Conservation (phyloP, 2,888 invertebrate genomes). For the Andrena bicolor region DNA sequence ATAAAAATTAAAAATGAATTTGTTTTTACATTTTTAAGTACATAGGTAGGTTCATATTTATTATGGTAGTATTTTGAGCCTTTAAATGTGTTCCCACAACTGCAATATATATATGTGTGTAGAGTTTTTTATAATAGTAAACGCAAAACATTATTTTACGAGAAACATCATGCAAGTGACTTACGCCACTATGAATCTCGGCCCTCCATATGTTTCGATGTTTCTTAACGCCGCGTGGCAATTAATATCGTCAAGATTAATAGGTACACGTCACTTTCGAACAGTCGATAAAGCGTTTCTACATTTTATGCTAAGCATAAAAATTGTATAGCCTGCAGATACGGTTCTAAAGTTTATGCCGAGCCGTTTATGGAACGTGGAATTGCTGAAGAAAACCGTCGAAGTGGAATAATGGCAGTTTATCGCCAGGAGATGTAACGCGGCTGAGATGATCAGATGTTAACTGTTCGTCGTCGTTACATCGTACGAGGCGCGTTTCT, state of each 20-base stretch:
- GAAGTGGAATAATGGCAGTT: not conserved
- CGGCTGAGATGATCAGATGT: slow-evolving; percentile 11
- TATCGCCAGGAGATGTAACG: not conserved
- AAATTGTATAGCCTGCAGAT: not conserved
- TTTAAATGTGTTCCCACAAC: no score
- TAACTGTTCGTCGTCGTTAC: slow-evolving; percentile 14
- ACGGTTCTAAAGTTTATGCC: not conserved
- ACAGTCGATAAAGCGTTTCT: slow-evolving; percentile 5
- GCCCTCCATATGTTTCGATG: not conserved
- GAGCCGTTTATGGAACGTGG: not conserved
- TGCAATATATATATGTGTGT: no score
- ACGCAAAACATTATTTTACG: no score
- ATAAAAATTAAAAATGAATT: no score
- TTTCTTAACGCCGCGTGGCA: not conserved
- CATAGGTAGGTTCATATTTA: no score
- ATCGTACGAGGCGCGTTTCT: not conserved
- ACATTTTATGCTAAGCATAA: slow-evolving; percentile 18
- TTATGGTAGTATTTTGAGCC: no score
- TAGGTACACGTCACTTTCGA: not conserved
- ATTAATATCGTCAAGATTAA: not conserved
- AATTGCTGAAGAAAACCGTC: slow-evolving; percentile 3
- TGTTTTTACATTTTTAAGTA: no score
- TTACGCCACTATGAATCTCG: no score
- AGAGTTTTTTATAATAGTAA: no score
- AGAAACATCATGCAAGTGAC: no score